Conservation (phyloP, 2,113 vertebrate species). For the Suricata suricatta region DNA sequence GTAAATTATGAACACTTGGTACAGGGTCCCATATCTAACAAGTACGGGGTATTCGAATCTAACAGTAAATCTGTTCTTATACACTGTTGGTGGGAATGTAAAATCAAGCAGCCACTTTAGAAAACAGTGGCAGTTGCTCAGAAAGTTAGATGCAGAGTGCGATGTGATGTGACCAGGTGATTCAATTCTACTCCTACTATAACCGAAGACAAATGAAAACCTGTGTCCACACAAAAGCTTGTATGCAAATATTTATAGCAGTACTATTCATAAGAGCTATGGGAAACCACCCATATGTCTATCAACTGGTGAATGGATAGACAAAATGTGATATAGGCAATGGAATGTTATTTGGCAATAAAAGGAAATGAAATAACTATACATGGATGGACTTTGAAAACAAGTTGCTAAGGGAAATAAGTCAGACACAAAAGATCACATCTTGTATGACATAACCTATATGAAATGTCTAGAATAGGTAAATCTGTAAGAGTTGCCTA, state of each 20-base stretch:
- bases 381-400: neutral
- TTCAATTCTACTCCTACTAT: slow-evolving; percentile 14
- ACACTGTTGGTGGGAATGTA: neutral
- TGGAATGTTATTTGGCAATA: neutral
- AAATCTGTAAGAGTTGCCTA: neutral
- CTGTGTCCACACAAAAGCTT: neutral
- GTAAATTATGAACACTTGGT: neutral
- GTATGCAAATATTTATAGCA: neutral
- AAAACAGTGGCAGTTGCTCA: neutral
- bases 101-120: neutral
- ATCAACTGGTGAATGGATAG: neutral
- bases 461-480: neutral
- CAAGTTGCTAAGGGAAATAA: slow-evolving; percentile 22
- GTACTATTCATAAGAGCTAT: neutral
- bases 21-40: neutral
- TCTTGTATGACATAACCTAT: neutral
- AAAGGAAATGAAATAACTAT: neutral
- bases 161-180: neutral
- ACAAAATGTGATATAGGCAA: neutral
- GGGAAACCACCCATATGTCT: neutral
- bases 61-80: neutral
- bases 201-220: neutral
- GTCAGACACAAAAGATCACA: neutral
- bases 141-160: neutral
- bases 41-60: neutral